Percentiles rank a stretch among this genome's conserved stretches.
Conservation (phyloP, 2,797 vertebrate species). For the Petrocephalus schoutedeni region DNA sequence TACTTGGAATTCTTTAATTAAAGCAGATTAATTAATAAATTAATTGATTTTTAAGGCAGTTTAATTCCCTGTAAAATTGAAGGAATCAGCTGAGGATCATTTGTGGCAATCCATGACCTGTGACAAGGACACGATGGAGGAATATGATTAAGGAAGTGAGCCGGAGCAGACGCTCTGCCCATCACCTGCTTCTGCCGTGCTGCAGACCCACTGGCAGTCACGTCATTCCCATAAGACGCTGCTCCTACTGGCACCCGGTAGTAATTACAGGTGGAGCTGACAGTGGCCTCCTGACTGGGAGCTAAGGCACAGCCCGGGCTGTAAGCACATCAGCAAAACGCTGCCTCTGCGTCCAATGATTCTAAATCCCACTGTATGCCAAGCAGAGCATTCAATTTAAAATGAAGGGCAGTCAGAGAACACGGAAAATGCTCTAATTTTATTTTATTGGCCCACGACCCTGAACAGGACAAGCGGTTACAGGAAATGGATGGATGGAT, state of each 20-base stretch:
- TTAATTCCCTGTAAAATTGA: constrained; percentile 31
- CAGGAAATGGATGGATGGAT: neutral
- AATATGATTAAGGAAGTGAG: neutral
- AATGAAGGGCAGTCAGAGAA: neutral
- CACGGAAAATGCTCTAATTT: neutral
- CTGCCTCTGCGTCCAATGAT: neutral
- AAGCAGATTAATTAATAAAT: constrained; percentile 41
- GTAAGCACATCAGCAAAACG: neutral
- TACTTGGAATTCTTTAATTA: constrained; percentile 41
- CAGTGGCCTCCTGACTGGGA: neutral
- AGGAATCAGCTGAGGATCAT: constrained; percentile 27
- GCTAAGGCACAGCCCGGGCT: neutral
- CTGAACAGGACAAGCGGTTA: neutral
- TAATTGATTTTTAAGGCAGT: constrained; percentile 40
- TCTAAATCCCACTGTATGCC: neutral
- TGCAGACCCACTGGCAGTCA: neutral
- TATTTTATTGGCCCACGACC: neutral
- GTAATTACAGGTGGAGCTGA: neutral
- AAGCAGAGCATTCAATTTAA: neutral
- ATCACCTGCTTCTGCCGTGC: neutral
- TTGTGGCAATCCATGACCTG: constrained; percentile 26
- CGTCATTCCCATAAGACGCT: neutral
- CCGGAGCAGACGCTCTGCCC: neutral
- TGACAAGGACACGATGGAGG: constrained; percentile 19
- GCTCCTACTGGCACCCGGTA: neutral